phyloP scores from a whole-genome alignment of 2,888 invertebrate genomes.

The Augiades crinisus region DNA sequence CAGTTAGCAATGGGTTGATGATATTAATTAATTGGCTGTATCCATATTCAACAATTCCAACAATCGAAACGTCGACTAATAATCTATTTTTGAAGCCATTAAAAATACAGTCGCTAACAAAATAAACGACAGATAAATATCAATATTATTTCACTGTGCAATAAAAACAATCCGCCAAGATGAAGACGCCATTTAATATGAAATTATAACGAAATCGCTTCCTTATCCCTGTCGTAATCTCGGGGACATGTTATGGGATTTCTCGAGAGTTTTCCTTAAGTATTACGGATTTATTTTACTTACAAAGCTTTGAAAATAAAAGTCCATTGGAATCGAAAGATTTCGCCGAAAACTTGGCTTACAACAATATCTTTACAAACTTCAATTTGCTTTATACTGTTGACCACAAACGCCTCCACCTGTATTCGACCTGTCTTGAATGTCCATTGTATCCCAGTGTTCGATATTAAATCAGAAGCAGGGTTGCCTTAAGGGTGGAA shows the following conservation, averaged over 20 bases:
- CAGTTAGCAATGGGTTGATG: too few species aligned
- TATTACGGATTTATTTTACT: conserved; percentile 8
- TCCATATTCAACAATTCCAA: too few species aligned
- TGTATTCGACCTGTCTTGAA: too few species aligned
- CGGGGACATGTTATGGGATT: conserved; percentile 15
- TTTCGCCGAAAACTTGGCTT: neutral
- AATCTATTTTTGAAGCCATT: too few species aligned
- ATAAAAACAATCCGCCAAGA: conserved; percentile 34
- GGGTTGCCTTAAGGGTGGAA: too few species aligned
- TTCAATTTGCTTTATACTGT: too few species aligned
- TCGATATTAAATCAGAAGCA: too few species aligned
- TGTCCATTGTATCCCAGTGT: too few species aligned
- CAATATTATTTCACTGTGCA: conserved; percentile 12
- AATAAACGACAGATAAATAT: neutral
- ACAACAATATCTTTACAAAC: neutral
- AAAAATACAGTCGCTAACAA: neutral
- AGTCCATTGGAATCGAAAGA: neutral
- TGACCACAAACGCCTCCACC: too few species aligned
- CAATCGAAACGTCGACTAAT: too few species aligned
- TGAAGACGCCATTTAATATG: conserved; percentile 31
- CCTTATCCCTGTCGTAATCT: conserved; percentile 33
- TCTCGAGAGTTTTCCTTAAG: conserved; percentile 8
- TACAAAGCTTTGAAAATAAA: conserved; percentile 1
- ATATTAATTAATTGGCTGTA: too few species aligned
- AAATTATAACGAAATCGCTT: conserved; percentile 41